Evolutionary conservation across 2,888 invertebrate species (phyloP), one percentile per base, ranked within the genome.

Genomic region (Leucophora obtusa): DNA sequence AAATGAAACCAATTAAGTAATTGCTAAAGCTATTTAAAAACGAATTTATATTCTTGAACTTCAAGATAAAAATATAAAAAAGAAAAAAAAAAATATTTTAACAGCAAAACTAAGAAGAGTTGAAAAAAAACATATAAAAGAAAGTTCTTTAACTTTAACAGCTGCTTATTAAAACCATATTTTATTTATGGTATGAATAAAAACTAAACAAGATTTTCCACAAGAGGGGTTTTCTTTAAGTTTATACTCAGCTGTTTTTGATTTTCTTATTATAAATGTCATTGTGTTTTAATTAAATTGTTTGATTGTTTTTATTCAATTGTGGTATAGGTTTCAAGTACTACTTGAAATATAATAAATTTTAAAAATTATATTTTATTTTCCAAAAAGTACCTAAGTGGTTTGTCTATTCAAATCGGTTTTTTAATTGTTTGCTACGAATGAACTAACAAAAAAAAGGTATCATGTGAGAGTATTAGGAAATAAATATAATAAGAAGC

Each of bases 1-100:
- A 73, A 77, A 77, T 83, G 28, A 83, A 84, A 83, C 85, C 87
- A 87, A 87, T 87, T 87, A 87, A 85, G 84, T 87, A 87, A 87
- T 87, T 87, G 87, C 71, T 71, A 56, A 69, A 69, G 78, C 72
- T 69, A 65, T 75, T 75, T 72, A 68, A 58, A 69, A 75, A 68
- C 17, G 69, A 71, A 66, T 63, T 68, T 43, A 63, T 63, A 47
- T 65, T 53, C 71, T 68, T 24, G 21, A 73, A 65, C 59, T 63
- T 68, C 11, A 73, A 73, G 58, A 70, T 63, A 47, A 60, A 28
- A 74, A 53, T 56, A 6, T n/a, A n/a, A 47, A 47, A 7, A 47
- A n/a, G n/a, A 47, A 7, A 47, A n/a, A 43, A 43, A 14, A 35
- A 21, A 38, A 11, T 38, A 38, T 38, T 38, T 38, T 11, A 9